Evolutionary conservation across 2,113 vertebrate genomes (phyloP), one percentile per base, ranked within the genome.

Genomic region (Rhagologus leucostigma): DNA sequence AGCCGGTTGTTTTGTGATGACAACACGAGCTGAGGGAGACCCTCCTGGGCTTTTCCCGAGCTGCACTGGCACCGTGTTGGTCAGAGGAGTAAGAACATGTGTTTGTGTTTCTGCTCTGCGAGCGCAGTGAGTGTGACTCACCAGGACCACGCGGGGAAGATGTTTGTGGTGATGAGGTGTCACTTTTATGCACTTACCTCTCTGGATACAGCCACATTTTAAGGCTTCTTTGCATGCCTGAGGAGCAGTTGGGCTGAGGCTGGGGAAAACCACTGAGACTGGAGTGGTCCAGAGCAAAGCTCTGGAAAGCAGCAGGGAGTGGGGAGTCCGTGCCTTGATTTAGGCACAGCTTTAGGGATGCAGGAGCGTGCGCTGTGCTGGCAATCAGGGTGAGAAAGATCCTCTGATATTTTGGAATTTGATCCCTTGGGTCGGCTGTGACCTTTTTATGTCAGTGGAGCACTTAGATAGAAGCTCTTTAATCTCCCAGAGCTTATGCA

Each of bases 111-210:
- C 74, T 33, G 76, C 62, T 55, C 52, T 12, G 27, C 5, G 11
- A 19, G 53, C 0, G 27, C 47, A 87, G 78, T 0, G 11, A 21
- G 2, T 12, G 16, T 89, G 93, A 96, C 60, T 94, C 94, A 87
- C 94, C 79, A 17, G 60, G 26, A 94, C 10, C 87, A 13, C 3
- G 2, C 0, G 3, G 96, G 94, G 89, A 88, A 73, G 87, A 91
- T 35, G 89, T 11, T 27, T 84, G 91, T 35, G 91, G 53, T 96
- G 47, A 97, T 46, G 93, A 96, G 91, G 95, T 97, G 96, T 89
- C 87, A 3, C 29, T 79, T 96, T 79, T 50, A 65, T 80, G 21
- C 90, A 13, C 60, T 91, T 64, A 7, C 71, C 90, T 49, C 78
- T 21, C 87, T 56, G 77, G 55, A 13, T 1, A 0, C 47, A 29